Evolutionary conservation across 2,797 vertebrate genomes (phyloP), one percentile per base, ranked within the genome.

Genomic region (Hydrocynus forskahlii): DNA sequence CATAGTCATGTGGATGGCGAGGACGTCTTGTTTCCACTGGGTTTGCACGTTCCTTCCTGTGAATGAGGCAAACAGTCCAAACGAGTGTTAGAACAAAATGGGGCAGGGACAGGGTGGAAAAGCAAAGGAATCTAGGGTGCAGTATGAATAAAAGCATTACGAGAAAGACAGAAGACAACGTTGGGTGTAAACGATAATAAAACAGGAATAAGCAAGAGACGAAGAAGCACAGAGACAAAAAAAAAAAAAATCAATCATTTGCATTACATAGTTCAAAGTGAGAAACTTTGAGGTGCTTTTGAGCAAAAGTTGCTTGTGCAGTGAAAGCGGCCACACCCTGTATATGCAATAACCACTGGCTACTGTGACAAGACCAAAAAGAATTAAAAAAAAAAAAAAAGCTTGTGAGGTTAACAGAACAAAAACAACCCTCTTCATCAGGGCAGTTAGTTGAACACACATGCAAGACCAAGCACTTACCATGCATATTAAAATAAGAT

Each of bases 321-420:
- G 78, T 86, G 84, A 87, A 87, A 87, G 87, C 91, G 90, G 91
- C 90, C 91, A 89, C 87, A 89, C 92, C 93, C 94, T 95, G 93
- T 93, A 93, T 94, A 93, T 93, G 93, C 92, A 94, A 92, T 91
- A 86, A 87, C 89, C 85, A 89, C 87, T 14, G 84, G 86, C 78
- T 86, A 81, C 50, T 69, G 84, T 88, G 86, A 88, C 70, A 67
- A 81, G 57, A 59, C 84, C 29, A 29, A 29, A 35, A 35, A 35
- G 4, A 35, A 35, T 35, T 2, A 35, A 35, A 35, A 76, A 71
- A 23, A 25, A 75, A 76, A 89, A 60, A 85, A 78, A 82, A 74
- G 83, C 50, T 19, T 89, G 85, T 85, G 78, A 63, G 43, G 40
- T 55, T 38, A 83, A 85, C 50, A 70, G 48, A 63, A 89, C 64